Conservation (phyloP, 2,113 vertebrate species). For the Anguilla rostrata region DNA sequence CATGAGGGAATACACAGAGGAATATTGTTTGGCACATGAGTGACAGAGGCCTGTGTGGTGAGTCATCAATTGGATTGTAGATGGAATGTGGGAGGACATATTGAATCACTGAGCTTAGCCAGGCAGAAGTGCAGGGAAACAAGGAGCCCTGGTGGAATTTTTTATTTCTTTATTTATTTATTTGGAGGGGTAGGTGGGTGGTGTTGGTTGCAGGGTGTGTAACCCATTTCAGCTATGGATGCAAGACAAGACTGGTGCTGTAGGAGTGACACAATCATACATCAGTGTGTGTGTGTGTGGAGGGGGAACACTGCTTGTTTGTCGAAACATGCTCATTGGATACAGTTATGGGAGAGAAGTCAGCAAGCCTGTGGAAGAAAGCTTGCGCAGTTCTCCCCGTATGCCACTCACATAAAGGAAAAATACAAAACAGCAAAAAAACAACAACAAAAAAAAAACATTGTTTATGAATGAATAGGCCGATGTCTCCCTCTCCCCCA, state of each 20-base stretch:
- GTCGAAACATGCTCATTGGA: too few species aligned
- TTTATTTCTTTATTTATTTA: too few species aligned
- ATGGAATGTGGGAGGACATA: neutral
- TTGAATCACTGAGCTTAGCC: neutral
- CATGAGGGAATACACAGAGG: slow-evolving; percentile 6
- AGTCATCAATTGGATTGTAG: slow-evolving; percentile 1
- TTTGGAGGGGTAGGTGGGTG: too few species aligned
- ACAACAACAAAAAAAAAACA: neutral
- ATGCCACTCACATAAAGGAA: neutral
- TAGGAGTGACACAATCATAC: too few species aligned
- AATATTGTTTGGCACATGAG: neutral
- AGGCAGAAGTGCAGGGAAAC: neutral
- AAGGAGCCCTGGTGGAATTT: neutral
- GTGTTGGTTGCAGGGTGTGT: neutral
- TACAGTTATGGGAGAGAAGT: too few species aligned
- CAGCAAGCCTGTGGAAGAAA: too few species aligned
- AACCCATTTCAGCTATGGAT: neutral
- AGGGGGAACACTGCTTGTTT: too few species aligned
- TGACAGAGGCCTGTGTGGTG: neutral
- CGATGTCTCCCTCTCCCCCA: neutral
- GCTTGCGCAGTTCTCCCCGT: neutral
- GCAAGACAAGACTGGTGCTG: too few species aligned
- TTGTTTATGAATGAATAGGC: neutral
- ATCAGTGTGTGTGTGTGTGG: too few species aligned
- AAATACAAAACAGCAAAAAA: neutral